Evolutionary conservation across 2,113 vertebrate genomes (phyloP).

Genomic region (Narcine bancroftii): DNA sequence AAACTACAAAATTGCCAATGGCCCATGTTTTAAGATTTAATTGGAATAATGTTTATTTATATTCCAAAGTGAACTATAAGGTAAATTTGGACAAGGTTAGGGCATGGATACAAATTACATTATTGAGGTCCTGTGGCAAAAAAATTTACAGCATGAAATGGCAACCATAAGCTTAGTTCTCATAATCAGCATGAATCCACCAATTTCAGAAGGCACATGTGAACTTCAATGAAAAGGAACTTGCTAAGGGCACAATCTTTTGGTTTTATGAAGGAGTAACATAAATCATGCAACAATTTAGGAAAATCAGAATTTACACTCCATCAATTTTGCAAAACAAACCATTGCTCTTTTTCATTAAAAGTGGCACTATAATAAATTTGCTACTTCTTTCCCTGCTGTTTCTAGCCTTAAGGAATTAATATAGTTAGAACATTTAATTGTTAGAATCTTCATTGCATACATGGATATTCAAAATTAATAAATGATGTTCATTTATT

Average conservation of each 20-base stretch:
- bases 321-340: not conserved
- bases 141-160: not conserved
- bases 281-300: not conserved
- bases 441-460: constrained; percentile 10
- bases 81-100: too few relatives aligned
- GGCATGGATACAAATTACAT: not conserved
- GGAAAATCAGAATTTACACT: not conserved
- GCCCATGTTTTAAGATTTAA: not conserved
- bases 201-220: not conserved
- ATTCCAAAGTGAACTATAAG: too few relatives aligned
- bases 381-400: not conserved
- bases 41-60: too few relatives aligned
- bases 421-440: not conserved
- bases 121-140: not conserved
- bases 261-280: not conserved
- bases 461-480: not conserved
- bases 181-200: not conserved
- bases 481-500: not conserved
- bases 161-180: not conserved
- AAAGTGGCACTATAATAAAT: not conserved
- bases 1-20: too few relatives aligned
- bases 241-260: not conserved
- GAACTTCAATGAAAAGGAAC: not conserved
- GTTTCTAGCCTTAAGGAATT: not conserved
- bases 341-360: not conserved